Base-by-base conservation (phyloP, 2,888 invertebrate species). In the Aromia moschata region DNA sequence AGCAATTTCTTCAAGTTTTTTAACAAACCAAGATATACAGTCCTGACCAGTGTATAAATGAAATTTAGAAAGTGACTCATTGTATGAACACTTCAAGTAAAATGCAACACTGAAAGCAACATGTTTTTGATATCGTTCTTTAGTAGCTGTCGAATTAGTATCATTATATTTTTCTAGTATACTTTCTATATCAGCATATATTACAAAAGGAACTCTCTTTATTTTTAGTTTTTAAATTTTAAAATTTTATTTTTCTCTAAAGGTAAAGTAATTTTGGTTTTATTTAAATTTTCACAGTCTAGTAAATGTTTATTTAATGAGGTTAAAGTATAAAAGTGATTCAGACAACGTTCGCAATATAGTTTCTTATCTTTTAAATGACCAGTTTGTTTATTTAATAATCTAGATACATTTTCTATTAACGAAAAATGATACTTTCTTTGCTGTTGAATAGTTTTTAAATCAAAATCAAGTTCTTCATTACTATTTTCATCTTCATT, bases 101-200 rank as follows among this genome's bases (percentile, higher is more conserved):
- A 11, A 33, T 2, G 33, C 33, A 5, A 37, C 5, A 11, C 37
- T 37, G 14, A 37, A 37, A 14, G 37, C 12, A 37, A 9, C 37
- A 37, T 37, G 33, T 4, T 33, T 33, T 4, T 37, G 11, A n/a
- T 37, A 37, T 11, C 11, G 11, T 1, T 5, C 14, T 37, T 37
- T 37, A 9, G 37, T 37, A 37, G 11, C 14, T 3, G 37, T 7
- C 1, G 37, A 11, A 11, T 37, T 37, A 37, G 37, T 11, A 37
- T 9, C 37, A 37, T 37, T 11, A 37, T n/a, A n/a, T n/a, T n/a
- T n/a, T n/a, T n/a, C n/a, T n/a, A 43, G 11, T 3, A 43, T n/a
- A 11, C 43, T 43, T 11, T 43, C 43, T 18, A 43, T 9, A 43
- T 43, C 43, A 2, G 43, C 43, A 43, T 43, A 43, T 11, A 43